A percentile compares a stretch with the other conserved stretches of the same genome.
These are phyloP conservation scores for Cliona cf. orientalis DNA, from an alignment of 37 sponge, comb jelly and placozoan genomes.

Conservation along the genomic window DNA sequence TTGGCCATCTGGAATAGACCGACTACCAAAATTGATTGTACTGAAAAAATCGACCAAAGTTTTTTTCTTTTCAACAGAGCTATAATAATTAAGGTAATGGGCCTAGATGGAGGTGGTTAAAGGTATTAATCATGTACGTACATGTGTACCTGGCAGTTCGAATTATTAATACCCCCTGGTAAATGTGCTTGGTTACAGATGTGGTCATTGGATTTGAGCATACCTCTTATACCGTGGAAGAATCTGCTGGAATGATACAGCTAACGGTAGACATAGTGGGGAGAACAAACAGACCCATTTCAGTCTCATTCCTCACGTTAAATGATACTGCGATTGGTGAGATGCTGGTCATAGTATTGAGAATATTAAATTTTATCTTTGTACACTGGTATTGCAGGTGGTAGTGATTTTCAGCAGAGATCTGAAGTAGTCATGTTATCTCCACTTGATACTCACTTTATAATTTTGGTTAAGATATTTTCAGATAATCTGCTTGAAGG, in stretches of 20 bases:
- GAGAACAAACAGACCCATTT: neutral
- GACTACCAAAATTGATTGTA: too few relatives aligned
- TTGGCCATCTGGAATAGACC: too few relatives aligned
- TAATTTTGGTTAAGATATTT: neutral
- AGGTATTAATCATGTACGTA: too few relatives aligned
- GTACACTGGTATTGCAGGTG: neutral
- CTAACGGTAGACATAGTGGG: neutral
- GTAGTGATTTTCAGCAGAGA: neutral
- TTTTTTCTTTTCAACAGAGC: too few relatives aligned
- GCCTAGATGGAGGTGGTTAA: too few relatives aligned
- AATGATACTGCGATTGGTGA: neutral
- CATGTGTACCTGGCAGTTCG: too few relatives aligned
- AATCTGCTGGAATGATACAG: neutral
- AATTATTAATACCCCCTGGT: too few relatives aligned
- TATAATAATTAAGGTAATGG: too few relatives aligned
- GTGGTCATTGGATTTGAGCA: neutral
- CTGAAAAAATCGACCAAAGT: too few relatives aligned
- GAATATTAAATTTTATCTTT: neutral
- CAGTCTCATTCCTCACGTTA: neutral
- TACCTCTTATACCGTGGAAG: neutral
- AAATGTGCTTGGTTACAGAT: neutral
- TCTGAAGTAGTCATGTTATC: neutral
- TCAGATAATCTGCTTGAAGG: neutral
- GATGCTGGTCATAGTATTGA: neutral
- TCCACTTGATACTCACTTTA: neutral